Evolutionary conservation across 2,888 invertebrate genomes (phyloP), one percentile per base, ranked within the genome.

Genomic region (Thumatha senex): DNA sequence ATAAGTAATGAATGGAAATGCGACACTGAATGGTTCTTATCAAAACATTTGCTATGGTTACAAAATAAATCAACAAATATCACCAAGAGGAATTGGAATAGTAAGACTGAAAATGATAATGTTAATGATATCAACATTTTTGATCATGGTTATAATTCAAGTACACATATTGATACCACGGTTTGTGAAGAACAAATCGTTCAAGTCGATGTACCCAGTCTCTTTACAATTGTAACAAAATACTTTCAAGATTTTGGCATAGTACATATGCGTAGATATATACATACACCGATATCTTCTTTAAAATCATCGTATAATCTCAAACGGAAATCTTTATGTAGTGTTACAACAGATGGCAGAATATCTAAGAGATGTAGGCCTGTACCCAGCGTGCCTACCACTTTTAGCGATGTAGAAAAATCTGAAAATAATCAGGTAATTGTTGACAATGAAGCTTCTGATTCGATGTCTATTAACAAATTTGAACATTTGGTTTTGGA

Each of bases 141-240:
- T 42, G 18, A 43, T 11, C 7, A 5, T 2, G 33, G 12, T 12
- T 12, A 12, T 29, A 29, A 4, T 35, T 24, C 29, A 14, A 9
- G 24, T 33, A n/a, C 11, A n/a, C 9, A 11, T n/a, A 31, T 31
- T 1, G 34, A 9, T 44, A 44, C 12, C 14, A 34, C 24, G 3
- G 13, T 35, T 35, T 35, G n/a, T 7, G 1, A 30, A 34, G 12
- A 31, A 41, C 18, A 13, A 1, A 14, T 35, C 29, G 13, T 8
- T 2, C 15, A 10, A 40, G 12, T 41, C 10, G 48, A 34, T 30
- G 58, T 61, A 30, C 52, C 54, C 42, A 34, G 48, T 13, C 58
- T 67, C 11, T n/a, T 46, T 7, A 14, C 40, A 9, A 54, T 67
- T 51, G 40, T 62, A 29, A 46, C 63, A 5, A 65, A 64, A 14